phyloP scores from a whole-genome alignment of 2,113 vertebrate genomes.

The Odontesthes bonariensis region DNA sequence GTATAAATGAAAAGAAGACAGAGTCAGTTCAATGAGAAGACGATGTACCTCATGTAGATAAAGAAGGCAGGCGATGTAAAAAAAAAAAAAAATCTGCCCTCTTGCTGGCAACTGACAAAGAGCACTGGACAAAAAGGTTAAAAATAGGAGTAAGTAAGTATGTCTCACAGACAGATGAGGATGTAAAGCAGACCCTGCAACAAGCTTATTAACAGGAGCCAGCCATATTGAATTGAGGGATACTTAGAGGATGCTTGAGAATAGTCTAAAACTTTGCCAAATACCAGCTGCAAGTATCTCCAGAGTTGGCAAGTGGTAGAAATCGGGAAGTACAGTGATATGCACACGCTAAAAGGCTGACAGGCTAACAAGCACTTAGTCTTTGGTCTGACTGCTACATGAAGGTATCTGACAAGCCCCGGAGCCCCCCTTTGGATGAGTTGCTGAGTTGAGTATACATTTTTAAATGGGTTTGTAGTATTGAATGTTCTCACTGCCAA shows the following conservation, averaged over 20 bases:
- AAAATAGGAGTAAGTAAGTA: not conserved
- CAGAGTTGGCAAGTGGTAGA: conserved; percentile 4
- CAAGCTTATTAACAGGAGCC: not conserved
- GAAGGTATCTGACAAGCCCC: conserved; percentile 20
- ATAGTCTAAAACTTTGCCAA: conserved; percentile 13
- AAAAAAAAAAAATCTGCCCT: not conserved
- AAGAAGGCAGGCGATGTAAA: conserved; percentile 1
- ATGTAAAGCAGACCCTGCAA: not conserved
- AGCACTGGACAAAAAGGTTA: not conserved
- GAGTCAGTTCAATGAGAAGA: too few species aligned
- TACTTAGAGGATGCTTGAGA: conserved; percentile 1
- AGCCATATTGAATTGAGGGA: not conserved
- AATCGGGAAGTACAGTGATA: not conserved
- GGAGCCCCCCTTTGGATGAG: conserved; percentile 17
- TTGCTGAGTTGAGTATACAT: conserved; percentile 7
- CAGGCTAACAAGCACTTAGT: conserved; percentile 12
- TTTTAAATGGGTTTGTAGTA: conserved; percentile 6
- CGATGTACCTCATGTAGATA: not conserved
- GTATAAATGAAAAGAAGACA: too few species aligned
- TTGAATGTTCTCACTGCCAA: not conserved
- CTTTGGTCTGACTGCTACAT: not conserved
- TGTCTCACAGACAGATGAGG: conserved; percentile 13
- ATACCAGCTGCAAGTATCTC: not conserved
- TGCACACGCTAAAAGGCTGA: conserved; percentile 16
- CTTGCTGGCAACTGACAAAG: not conserved